Conservation (phyloP, 1,140 invertebrate genomes). For the Tribolium madens region DNA sequence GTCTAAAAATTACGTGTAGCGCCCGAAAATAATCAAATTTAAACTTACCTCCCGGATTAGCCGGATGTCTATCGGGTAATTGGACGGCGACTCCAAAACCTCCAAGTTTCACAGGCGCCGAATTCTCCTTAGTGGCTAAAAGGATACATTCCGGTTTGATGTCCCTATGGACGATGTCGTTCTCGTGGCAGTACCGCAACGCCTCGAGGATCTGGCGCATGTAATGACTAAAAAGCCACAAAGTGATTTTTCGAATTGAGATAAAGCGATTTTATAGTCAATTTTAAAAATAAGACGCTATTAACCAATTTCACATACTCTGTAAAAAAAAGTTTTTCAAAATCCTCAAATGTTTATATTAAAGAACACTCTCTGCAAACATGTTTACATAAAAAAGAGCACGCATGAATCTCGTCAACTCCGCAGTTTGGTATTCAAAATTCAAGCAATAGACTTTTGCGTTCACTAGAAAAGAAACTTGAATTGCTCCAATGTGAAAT, state of each 20-base stretch:
- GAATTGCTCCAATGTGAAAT: too few species aligned
- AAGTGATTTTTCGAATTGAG: not conserved
- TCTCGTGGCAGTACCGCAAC: constrained; percentile 95
- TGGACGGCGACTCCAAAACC: constrained; percentile 98
- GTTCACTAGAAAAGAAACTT: too few species aligned
- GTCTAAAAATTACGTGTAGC: not conserved
- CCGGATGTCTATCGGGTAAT: constrained; percentile 80
- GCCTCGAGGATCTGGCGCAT: constrained; percentile 97
- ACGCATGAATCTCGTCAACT: too few species aligned
- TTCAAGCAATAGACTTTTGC: too few species aligned
- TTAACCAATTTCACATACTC: too few species aligned
- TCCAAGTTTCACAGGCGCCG: constrained; percentile 96
- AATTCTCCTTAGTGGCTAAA: constrained; percentile 95
- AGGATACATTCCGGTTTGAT: constrained; percentile 96
- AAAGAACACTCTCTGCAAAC: too few species aligned
- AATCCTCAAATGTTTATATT: too few species aligned
- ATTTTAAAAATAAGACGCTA: too few species aligned
- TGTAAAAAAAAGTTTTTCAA: too few species aligned
- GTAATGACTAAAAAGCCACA: constrained; percentile 86
- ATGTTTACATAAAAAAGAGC: too few species aligned
- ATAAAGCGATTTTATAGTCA: too few species aligned
- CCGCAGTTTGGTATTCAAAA: too few species aligned
- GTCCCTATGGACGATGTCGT: constrained; percentile 96
- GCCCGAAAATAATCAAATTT: constrained; percentile 22
- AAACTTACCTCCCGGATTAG: constrained; percentile 73